Percentiles rank a stretch among this genome's conserved stretches.
Evolutionary conservation across 2,797 vertebrate genomes (phyloP).

Genomic region (Catamblyrhynchus diadema): DNA sequence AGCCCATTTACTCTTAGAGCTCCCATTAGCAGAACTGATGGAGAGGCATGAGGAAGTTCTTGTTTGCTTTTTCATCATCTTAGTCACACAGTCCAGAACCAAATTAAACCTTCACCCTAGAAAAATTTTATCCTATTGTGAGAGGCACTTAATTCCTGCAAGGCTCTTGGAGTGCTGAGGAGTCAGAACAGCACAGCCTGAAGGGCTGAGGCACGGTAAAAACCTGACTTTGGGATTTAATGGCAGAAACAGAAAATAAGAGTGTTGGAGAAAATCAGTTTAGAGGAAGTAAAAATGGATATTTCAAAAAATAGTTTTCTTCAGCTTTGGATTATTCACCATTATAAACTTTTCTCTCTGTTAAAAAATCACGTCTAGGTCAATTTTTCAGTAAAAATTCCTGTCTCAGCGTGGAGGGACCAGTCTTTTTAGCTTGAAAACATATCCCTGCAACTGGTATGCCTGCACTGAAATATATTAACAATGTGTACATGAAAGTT

Average conservation of each 20-base stretch:
- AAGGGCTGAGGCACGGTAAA: background rate
- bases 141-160: constrained; percentile 6
- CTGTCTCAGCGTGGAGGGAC: constrained; percentile 23
- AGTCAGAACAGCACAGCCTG: background rate
- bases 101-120: constrained; percentile 22
- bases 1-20: background rate
- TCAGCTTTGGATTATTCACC: constrained; percentile 40
- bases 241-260: constrained; percentile 43
- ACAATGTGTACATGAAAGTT: background rate
- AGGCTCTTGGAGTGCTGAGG: constrained; percentile 24
- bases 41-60: background rate
- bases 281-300: constrained; percentile 4
- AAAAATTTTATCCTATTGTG: constrained; percentile 42
- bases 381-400: constrained; percentile 36
- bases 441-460: background rate
- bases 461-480: background rate
- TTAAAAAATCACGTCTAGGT: background rate
- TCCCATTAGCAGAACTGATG: background rate
- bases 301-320: background rate
- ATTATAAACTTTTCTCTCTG: background rate
- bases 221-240: constrained; percentile 13
- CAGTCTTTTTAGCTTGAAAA: background rate
- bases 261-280: constrained; percentile 20
- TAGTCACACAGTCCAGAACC: background rate
- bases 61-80: constrained; percentile 24